phyloP scores from a whole-genome alignment of 2,113 vertebrate species.

The Sclerurus mexicanus region DNA sequence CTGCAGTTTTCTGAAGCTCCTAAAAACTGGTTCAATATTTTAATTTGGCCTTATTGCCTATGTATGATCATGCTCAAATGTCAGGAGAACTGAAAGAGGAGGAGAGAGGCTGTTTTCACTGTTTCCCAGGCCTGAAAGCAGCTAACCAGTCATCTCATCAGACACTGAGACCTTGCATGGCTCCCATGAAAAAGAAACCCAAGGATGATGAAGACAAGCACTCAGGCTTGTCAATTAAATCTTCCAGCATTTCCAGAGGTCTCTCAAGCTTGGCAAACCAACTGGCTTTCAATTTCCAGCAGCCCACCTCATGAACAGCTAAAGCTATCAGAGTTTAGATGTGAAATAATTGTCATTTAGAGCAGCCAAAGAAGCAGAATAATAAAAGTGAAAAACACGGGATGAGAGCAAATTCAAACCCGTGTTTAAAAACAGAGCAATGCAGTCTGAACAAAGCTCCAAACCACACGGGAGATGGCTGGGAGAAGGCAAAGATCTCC shows the following conservation, averaged over 20 bases:
- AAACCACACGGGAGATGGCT: neutral
- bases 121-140: neutral
- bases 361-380: neutral
- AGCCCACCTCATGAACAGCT: neutral
- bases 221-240: constrained; percentile 4
- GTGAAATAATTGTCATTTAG: neutral
- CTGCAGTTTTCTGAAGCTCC: neutral
- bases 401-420: neutral
- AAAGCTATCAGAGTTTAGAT: neutral
- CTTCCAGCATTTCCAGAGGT: neutral
- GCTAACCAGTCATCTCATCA: neutral
- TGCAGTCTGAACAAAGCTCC: neutral
- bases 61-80: neutral
- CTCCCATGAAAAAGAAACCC: neutral
- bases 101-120: neutral
- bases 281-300: neutral
- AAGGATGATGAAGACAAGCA: neutral
- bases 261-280: neutral
- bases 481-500: neutral
- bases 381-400: neutral
- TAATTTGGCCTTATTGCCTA: neutral
- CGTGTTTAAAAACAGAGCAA: neutral
- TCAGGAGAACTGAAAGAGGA: neutral
- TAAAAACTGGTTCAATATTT: neutral
- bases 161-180: neutral